Conservation (phyloP, 1,140 invertebrate species). For the Drosophila ercepeae region DNA sequence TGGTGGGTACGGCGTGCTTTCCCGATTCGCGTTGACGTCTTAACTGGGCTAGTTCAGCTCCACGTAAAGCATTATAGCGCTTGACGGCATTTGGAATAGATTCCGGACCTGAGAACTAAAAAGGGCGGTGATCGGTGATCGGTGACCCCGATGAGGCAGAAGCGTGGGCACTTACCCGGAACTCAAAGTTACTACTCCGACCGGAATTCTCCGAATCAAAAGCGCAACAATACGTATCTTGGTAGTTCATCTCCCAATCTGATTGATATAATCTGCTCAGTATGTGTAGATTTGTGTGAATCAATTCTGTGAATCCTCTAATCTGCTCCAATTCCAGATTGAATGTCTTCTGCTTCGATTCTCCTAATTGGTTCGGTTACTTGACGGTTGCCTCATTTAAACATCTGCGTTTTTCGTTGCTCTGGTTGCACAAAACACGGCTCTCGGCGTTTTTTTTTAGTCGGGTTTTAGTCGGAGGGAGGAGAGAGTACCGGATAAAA, state of each 20-base stretch:
- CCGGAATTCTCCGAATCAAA: conserved; percentile 4
- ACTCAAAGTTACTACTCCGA: conserved; percentile 49
- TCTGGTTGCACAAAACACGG: neutral
- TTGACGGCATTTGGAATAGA: conserved; percentile 59
- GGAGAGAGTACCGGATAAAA: conserved; percentile 35
- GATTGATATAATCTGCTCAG: no score
- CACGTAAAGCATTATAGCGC: conserved; percentile 53
- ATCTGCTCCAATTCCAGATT: neutral
- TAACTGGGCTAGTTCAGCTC: conserved; percentile 55
- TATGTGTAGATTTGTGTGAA: no score
- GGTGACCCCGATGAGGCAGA: neutral
- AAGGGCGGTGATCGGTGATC: neutral
- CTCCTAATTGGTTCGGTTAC: neutral
- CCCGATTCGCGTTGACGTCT: conserved; percentile 14
- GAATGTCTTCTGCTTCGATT: neutral
- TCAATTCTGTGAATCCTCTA: no score
- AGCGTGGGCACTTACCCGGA: conserved; percentile 56
- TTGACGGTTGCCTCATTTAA: neutral
- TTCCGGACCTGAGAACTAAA: conserved; percentile 58
- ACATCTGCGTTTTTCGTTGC: neutral
- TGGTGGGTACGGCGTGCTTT: neutral
- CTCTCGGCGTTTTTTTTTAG: neutral
- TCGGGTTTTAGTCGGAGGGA: neutral
- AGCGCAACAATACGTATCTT: conserved; percentile 20
- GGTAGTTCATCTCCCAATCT: conserved; percentile 15